Conservation (phyloP, 2,888 invertebrate species). For the Ochropleura leucogaster region DNA sequence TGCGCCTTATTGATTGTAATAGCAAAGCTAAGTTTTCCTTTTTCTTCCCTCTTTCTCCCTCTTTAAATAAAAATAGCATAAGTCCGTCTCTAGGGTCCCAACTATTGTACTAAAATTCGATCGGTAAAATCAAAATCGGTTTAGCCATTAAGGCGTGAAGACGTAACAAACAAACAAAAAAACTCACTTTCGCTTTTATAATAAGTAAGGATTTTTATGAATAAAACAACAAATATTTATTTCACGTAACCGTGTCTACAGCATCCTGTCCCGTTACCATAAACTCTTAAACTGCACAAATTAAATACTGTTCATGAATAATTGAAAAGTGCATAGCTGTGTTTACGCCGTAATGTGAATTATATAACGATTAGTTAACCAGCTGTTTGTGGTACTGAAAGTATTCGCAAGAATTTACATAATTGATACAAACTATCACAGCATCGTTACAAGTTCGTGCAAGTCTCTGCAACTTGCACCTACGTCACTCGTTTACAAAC, state of each 20-base stretch:
- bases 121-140: too few relatives aligned
- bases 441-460: conserved; percentile 27
- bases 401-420: conserved; percentile 50
- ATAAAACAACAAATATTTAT: too few relatives aligned
- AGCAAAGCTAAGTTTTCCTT: too few relatives aligned
- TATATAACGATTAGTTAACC: conserved; percentile 25
- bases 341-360: background rate
- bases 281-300: background rate
- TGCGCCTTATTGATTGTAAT: too few relatives aligned
- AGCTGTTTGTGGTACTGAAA: conserved; percentile 38
- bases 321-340: background rate
- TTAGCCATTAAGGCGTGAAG: too few relatives aligned
- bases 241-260: background rate
- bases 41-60: too few relatives aligned
- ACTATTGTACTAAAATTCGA: too few relatives aligned
- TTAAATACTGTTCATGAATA: conserved; percentile 30
- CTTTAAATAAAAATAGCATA: too few relatives aligned
- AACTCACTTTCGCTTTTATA: too few relatives aligned
- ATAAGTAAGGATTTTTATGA: too few relatives aligned
- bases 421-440: conserved; percentile 45
- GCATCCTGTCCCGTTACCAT: background rate
- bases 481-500: conserved; percentile 3
- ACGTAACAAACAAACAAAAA: too few relatives aligned
- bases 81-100: too few relatives aligned
- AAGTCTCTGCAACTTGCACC: conserved; percentile 13